Base-by-base conservation (phyloP, 2,797 vertebrate species). In the Pteronotus mesoamericanus region DNA sequence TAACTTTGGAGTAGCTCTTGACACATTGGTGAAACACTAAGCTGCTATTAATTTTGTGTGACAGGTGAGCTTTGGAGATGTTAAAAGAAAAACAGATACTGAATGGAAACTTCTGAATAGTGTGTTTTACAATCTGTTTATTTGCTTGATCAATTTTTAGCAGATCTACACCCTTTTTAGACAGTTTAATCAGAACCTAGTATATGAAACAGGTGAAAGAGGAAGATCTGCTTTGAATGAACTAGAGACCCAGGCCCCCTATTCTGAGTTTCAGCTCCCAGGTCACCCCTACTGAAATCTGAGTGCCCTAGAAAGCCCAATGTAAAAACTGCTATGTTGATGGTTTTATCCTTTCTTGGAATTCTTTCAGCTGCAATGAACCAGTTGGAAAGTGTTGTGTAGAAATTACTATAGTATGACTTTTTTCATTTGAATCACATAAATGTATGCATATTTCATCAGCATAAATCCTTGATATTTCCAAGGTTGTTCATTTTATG, bases 11-110 rank as follows among this genome's bases (percentile, higher is more conserved):
- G 34, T 72, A 42, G 59, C 46, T 53, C 32, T 90, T 87, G 22
- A 83, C 48, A 95, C 34, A 66, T 46, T 83, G 29, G 16, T 82
- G 32, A 96, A 94, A 74, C 34, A 89, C 53, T 51, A 78, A 96
- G 18, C n/a, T 57, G 15, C 39, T 80, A 1, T 82, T 94, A 85
- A 61, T 75, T 90, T 89, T 84, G n/a, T 89, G 48, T 85, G 95
- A 80, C n/a, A 78, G 53, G 12, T 44, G 55, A 85, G 21, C 59
- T 88, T 86, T 92, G 46, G 72, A 82, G 44, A 90, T 78, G 4
- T 69, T 51, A 68, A 59, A 48, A 66, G 92, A 90, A 53, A n/a
- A n/a, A n/a, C n/a, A n/a, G 44, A 32, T 46, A 68, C 32, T n/a
- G 46, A 26, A 75, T 19, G 77, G n/a, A 95, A 75, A 24, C 19